Percentiles rank a stretch among this genome's conserved stretches.
Conservation (phyloP, 1,140 invertebrate species). For the Nebria ingens region DNA sequence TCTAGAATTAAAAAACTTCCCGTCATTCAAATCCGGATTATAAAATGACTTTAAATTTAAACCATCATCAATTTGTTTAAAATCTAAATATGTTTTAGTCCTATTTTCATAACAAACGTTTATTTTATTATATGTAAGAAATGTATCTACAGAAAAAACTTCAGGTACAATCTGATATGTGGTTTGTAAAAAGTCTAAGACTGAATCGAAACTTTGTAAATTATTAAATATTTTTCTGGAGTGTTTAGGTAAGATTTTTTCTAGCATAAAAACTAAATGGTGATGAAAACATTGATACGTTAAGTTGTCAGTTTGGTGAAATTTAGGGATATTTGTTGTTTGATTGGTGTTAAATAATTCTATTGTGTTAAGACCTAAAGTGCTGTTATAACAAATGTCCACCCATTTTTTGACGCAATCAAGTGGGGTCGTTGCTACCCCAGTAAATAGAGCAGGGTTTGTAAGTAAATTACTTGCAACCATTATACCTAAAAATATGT, state of each 20-base stretch:
- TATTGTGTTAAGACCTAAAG: constrained; percentile 17
- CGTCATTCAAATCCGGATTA: not conserved
- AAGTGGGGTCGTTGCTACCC: constrained; percentile 53
- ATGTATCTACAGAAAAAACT: constrained; percentile 31
- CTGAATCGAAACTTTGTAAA: constrained; percentile 53
- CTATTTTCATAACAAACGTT: constrained; percentile 20
- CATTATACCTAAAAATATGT: constrained; percentile 60
- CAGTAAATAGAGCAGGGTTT: constrained; percentile 83
- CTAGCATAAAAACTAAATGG: constrained; percentile 89
- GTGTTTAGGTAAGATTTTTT: constrained; percentile 59
- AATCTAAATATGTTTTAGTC: constrained; percentile 25
- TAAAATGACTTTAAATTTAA: not conserved
- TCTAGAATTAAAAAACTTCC: constrained; percentile 1
- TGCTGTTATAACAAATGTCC: constrained; percentile 47
- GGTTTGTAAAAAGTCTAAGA: constrained; percentile 58
- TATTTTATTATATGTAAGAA: constrained; percentile 20
- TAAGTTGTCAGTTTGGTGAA: constrained; percentile 31
- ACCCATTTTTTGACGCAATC: constrained; percentile 82
- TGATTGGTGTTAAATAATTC: constrained; percentile 24
- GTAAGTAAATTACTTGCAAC: constrained; percentile 76
- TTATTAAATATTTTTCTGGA: constrained; percentile 69
- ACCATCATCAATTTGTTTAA: constrained; percentile 16
- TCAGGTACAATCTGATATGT: constrained; percentile 40
- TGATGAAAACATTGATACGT: constrained; percentile 81
- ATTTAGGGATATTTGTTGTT: no score